Conservation (phyloP, 1,140 invertebrate genomes). For the Apocrypta bakeri region DNA sequence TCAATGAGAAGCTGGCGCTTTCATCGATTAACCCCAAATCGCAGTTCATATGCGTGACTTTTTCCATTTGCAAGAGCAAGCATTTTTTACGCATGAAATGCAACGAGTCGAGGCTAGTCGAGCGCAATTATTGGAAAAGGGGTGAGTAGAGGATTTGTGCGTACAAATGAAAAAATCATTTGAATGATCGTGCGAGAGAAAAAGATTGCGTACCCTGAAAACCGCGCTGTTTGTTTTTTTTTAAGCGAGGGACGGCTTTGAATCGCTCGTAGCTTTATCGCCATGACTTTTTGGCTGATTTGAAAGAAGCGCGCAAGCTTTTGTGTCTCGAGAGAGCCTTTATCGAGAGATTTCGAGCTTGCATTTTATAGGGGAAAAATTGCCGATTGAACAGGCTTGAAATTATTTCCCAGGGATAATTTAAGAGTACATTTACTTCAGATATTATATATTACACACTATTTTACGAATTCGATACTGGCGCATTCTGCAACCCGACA, state of each 20-base stretch:
- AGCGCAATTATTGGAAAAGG: neutral
- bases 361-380: neutral
- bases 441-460: too few species aligned
- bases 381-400: neutral
- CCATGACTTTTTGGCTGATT: constrained; percentile 15
- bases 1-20: constrained; percentile 20
- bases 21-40: constrained; percentile 5
- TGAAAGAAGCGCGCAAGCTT: neutral
- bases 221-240: neutral
- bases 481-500: neutral
- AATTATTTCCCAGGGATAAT: neutral
- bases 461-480: neutral
- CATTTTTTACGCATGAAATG: constrained; percentile 1
- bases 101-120: neutral
- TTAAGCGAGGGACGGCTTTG: neutral
- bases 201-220: neutral
- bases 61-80: neutral
- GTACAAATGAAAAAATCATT: constrained; percentile 13
- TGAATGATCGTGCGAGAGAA: neutral
- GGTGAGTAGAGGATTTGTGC: neutral
- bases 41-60: neutral
- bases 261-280: neutral
- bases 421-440: too few species aligned
- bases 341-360: neutral
- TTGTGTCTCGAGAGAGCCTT: neutral